Base-by-base conservation (phyloP, 2,888 invertebrate genomes). In the Eudasyphora cyanicolor region DNA sequence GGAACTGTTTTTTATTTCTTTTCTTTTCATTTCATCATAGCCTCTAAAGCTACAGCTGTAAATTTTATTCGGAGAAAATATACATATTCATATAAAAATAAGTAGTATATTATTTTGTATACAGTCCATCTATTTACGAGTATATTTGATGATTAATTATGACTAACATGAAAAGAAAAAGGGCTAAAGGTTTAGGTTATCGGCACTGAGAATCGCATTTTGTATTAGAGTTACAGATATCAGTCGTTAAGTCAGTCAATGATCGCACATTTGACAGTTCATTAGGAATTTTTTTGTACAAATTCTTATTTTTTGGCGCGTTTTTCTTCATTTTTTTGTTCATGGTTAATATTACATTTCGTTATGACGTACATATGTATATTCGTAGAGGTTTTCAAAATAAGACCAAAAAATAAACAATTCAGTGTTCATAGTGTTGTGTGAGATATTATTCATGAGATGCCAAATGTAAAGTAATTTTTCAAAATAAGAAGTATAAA, bases 201-300 rank as follows among this genome's bases (percentile, higher is more conserved):
- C 45, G 38, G 19, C 54, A 38, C 45, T 45, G 5, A 0, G 49
- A 75, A 71, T 62, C 21, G 67, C 67, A 29, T 67, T 67, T 42
- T 67, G 35, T 14, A 8, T n/a, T 38, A 17, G n/a, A 38, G 64
- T n/a, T 12, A 38, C 19, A 19, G 42, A 29, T 32, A 29, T 2
- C 42, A 19, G 64, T 67, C 67, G 60, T 75, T 80, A 27, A 42
- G 21, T 10, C 80, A 76, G 80, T 80, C 71, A 80, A 76, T 80
- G 80, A 79, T 85, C 84, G 76, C 82, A 85, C 73, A 77, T 82
- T 85, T 85, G 86, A 86, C 86, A 86, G 83, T 85, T 86, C 86
- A 86, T 86, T 86, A 86, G 85, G 62, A 77, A 80, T 77, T 62
- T 78, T 82, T 83, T 84, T 77, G n/a, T n/a, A n/a, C 0, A 74